Conservation (phyloP, 2,113 vertebrate genomes). For the Monopterus albus region DNA sequence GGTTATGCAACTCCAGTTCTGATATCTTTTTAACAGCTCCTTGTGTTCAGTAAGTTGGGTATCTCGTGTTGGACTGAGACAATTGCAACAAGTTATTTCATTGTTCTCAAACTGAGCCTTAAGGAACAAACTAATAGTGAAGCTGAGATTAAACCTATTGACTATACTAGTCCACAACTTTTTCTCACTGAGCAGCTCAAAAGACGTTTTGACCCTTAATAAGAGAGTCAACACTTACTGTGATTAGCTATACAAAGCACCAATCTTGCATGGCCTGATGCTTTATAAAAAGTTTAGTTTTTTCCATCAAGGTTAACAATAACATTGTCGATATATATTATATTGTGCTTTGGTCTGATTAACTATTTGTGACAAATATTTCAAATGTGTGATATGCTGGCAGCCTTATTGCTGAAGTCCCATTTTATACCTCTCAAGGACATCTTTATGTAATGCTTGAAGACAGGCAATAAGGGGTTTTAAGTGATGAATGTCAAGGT, state of each 20-base stretch:
- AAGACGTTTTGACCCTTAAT: background rate
- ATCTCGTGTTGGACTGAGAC: no score
- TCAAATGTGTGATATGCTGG: background rate
- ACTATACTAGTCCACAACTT: no score
- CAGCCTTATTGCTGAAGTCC: background rate
- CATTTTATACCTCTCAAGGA: background rate
- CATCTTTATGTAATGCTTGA: background rate
- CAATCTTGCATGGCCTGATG: background rate
- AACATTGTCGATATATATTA: background rate
- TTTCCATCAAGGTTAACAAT: background rate
- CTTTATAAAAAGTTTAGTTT: background rate
- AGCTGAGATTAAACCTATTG: background rate
- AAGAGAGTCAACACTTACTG: background rate
- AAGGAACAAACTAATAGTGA: background rate
- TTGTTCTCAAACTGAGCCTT: background rate
- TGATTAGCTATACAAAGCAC: background rate
- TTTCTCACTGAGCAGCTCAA: background rate
- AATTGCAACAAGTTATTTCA: no score
- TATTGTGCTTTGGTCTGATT: background rate
- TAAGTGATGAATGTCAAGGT: no score
- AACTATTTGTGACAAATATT: background rate
- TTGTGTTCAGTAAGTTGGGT: background rate
- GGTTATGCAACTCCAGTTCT: background rate
- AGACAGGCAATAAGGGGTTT: background rate
- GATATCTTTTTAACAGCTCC: background rate